These are phyloP conservation scores for Drosophila biarmipes DNA, from an alignment of 1,140 invertebrate species.

Conservation along the genomic window DNA sequence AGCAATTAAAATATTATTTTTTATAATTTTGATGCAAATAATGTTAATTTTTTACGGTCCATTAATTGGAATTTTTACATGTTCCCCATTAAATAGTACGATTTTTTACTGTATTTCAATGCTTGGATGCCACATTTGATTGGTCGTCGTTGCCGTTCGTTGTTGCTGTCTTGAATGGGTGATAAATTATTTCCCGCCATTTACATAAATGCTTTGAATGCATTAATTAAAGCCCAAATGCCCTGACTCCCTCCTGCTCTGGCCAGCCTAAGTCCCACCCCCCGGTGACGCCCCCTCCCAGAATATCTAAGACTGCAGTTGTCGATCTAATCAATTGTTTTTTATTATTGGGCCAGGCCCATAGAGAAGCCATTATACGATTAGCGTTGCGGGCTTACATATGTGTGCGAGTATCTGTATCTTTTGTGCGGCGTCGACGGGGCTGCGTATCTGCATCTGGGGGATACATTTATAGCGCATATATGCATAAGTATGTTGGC, in stretches of 20 bases:
- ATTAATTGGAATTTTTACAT: too few relatives aligned
- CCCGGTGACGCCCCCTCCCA: constrained; percentile 7
- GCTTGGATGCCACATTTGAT: constrained; percentile 75
- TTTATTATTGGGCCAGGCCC: constrained; percentile 81
- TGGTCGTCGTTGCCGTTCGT: constrained; percentile 38
- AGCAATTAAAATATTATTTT: too few relatives aligned
- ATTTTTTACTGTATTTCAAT: constrained; percentile 55
- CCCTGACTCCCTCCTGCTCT: constrained; percentile 41
- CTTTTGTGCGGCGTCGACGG: constrained; percentile 34
- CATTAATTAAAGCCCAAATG: constrained; percentile 83
- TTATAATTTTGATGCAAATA: too few relatives aligned
- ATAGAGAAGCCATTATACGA: constrained; percentile 74
- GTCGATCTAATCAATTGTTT: constrained; percentile 79
- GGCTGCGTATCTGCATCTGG: constrained; percentile 47
- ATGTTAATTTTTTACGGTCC: too few relatives aligned
- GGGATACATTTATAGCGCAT: constrained; percentile 27
- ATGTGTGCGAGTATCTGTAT: constrained; percentile 34
- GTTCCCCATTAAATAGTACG: not conserved
- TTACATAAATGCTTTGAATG: constrained; percentile 84
- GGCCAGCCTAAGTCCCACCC: constrained; percentile 27
- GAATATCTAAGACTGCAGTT: constrained; percentile 31
- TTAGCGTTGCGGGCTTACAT: constrained; percentile 58
- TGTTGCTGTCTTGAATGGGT: constrained; percentile 78
- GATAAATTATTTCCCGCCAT: constrained; percentile 84
- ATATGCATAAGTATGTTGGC: constrained; percentile 62